Percentiles rank a stretch among this genome's conserved stretches.
These are phyloP conservation scores for Drosophila kohkoa DNA, from an alignment of 1,140 invertebrate genomes.

Conservation along the genomic window DNA sequence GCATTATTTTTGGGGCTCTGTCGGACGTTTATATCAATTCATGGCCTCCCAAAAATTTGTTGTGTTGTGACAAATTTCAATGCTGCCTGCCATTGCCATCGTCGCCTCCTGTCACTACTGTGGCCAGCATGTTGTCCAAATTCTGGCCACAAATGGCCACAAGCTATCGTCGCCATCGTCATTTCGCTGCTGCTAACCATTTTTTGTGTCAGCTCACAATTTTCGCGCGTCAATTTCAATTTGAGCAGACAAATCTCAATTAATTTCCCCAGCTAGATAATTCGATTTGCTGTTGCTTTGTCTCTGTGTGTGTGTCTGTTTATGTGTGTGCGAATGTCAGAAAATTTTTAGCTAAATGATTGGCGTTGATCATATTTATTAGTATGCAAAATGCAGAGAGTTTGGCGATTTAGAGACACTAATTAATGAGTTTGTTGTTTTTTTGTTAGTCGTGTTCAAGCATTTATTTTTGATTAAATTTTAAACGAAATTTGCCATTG, in stretches of 20 bases:
- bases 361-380: slow-evolving; percentile 47
- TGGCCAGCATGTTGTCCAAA: slow-evolving; percentile 15
- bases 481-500: neutral
- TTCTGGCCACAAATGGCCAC: slow-evolving; percentile 32
- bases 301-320: neutral
- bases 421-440: slow-evolving; percentile 22
- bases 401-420: neutral
- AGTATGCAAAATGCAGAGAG: slow-evolving; percentile 3
- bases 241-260: slow-evolving; percentile 62
- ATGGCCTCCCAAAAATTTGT: slow-evolving; percentile 20
- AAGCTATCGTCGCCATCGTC: neutral
- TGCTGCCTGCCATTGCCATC: neutral
- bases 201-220: slow-evolving; percentile 37
- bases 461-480: slow-evolving; percentile 30
- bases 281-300: slow-evolving; percentile 54
- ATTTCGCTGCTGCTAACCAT: slow-evolving; percentile 15
- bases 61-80: slow-evolving; percentile 30
- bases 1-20: slow-evolving; percentile 69
- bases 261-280: slow-evolving; percentile 66
- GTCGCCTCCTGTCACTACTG: neutral
- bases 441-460: neutral
- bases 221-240: slow-evolving; percentile 72
- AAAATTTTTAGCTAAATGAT: slow-evolving; percentile 61
- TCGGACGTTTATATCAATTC: slow-evolving; percentile 77
- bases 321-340: slow-evolving; percentile 23